Conservation (phyloP, 2,113 vertebrate genomes). For the Tachycineta bicolor region DNA sequence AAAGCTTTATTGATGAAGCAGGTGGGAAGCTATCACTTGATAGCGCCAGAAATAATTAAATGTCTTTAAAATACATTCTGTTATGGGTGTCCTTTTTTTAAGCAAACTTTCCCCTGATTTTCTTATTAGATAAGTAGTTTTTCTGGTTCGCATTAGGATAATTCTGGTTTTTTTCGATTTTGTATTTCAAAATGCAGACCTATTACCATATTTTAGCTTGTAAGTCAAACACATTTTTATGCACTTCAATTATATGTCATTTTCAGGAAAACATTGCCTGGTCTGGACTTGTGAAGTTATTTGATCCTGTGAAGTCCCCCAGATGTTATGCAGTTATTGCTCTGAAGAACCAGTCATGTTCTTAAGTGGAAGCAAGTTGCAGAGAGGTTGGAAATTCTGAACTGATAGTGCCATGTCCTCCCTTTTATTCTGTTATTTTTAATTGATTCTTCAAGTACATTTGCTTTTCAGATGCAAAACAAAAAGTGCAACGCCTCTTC, state of each 20-base stretch:
- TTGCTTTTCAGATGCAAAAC: conserved; percentile 19
- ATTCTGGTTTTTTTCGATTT: background rate
- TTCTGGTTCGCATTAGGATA: background rate
- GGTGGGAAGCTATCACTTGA: background rate
- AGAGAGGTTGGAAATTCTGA: background rate
- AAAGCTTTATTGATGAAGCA: background rate
- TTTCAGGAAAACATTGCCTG: conserved; percentile 84
- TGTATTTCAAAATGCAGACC: background rate
- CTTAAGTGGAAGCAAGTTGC: conserved; percentile 29
- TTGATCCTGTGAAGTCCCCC: conserved; percentile 93
- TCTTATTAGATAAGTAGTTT: background rate
- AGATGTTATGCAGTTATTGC: conserved; percentile 91
- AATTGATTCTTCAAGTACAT: background rate
- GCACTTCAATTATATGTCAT: conserved; percentile 45
- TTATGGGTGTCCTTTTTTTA: background rate
- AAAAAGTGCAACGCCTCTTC: background rate
- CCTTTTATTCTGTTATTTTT: background rate
- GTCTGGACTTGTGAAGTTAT: conserved; percentile 91
- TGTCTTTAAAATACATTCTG: background rate
- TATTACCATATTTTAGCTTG: background rate
- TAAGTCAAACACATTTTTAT: conserved; percentile 27
- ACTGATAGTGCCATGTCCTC: background rate
- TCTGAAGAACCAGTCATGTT: conserved; percentile 77
- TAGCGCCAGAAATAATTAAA: background rate
- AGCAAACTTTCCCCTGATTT: background rate